Conservation (phyloP, 1,140 invertebrate species). For the Heterodera carotae region DNA sequence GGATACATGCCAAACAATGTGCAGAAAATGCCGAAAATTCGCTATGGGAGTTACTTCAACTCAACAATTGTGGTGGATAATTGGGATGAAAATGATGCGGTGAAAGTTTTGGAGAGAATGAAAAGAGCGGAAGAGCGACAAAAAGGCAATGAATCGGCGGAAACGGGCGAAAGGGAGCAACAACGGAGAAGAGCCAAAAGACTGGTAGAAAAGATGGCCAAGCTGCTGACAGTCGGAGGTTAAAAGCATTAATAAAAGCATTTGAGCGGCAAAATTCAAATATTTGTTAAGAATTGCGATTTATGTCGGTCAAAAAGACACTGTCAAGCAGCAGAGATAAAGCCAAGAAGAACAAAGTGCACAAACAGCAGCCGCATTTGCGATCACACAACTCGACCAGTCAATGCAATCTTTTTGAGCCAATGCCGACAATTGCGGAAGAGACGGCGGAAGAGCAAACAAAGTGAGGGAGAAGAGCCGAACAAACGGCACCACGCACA, state of each 20-base stretch:
- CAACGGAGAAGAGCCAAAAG: constrained; percentile 2
- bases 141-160: constrained; percentile 1
- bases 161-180: neutral
- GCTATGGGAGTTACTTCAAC: constrained; percentile 20
- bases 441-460: constrained; percentile 16
- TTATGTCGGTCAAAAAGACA: constrained; percentile 13
- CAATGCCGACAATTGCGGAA: constrained; percentile 31
- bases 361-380: constrained; percentile 8
- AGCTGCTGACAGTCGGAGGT: constrained; percentile 19
- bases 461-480: neutral
- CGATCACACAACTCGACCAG: constrained; percentile 8
- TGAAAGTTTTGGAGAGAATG: neutral
- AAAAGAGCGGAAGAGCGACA: constrained; percentile 9
- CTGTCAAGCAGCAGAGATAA: constrained; percentile 11
- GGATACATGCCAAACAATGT: constrained; percentile 15
- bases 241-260: neutral
- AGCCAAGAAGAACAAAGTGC: constrained; percentile 3
- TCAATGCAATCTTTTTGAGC: constrained; percentile 14
- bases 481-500: neutral
- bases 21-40: constrained; percentile 21
- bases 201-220: constrained; percentile 22
- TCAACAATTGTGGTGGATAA: neutral
- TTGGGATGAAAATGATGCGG: constrained; percentile 3
- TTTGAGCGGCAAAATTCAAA: neutral
- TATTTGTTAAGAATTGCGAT: constrained; percentile 14